Percentiles rank a stretch among this genome's conserved stretches.
phyloP scores from a whole-genome alignment of 1,140 invertebrate species.

The Drosophila subobscura region DNA sequence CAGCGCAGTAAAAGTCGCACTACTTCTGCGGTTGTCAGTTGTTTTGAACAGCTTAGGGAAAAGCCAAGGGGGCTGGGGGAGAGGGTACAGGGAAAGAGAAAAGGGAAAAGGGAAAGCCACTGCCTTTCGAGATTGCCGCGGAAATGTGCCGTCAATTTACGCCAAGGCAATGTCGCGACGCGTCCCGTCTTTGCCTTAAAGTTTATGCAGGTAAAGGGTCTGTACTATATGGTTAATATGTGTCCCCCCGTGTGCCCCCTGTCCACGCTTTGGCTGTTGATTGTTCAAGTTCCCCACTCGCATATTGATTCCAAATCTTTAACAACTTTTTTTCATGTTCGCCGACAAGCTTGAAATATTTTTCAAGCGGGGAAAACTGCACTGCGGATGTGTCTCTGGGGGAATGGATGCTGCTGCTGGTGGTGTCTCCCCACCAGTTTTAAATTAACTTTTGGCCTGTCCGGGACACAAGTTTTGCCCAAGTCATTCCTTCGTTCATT shows the following conservation, averaged over 20 bases:
- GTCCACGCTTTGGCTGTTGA: no score
- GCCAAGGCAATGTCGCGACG: conserved; percentile 24
- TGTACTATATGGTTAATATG: no score
- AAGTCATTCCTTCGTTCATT: conserved; percentile 28
- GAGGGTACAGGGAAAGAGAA: background rate
- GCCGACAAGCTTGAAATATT: no score
- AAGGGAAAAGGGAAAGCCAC: conserved; percentile 1
- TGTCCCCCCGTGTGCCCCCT: no score
- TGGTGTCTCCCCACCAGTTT: conserved; percentile 45
- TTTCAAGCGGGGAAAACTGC: no score
- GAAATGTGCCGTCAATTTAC: conserved; percentile 80
- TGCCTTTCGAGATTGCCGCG: conserved; percentile 48
- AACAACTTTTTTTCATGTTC: no score
- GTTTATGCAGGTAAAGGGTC: conserved; percentile 12
- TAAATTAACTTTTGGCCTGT: conserved; percentile 56
- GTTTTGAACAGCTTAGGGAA: conserved; percentile 73
- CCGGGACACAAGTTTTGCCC: conserved; percentile 30
- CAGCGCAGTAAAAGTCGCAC: conserved; percentile 79
- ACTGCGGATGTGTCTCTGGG: background rate
- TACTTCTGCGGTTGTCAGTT: conserved; percentile 81
- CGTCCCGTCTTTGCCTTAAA: conserved; percentile 35
- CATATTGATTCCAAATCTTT: no score
- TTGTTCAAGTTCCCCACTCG: no score
- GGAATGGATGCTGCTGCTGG: background rate
- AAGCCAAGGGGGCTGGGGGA: background rate